Base-by-base conservation (phyloP, 2,113 vertebrate genomes). In the Melierax canorus region DNA sequence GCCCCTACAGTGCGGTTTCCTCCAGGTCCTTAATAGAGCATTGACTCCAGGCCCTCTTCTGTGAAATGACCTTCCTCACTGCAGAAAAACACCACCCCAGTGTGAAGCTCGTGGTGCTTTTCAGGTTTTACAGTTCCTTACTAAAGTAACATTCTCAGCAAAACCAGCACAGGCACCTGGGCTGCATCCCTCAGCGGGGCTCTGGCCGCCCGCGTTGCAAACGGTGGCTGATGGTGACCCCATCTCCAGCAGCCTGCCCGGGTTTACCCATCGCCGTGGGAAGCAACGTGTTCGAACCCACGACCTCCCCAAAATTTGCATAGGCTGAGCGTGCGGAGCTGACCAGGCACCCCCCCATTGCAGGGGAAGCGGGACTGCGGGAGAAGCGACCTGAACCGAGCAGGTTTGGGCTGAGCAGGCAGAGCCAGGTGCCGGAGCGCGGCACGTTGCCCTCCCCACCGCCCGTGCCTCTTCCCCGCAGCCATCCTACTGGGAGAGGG, bases 341-440 rank as follows among this genome's bases (percentile, higher is more conserved):
- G 38, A 30, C 36, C 36, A 34, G 39, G 34, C 9, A 11, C 15
- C 12, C 32, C 11, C 55, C 51, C 8, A 6, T 4, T 0, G 1
- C 29, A 46, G 62, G 83, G 21, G 8, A 6, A 45, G 45, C 0
- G 0, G 60, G 67, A 32, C 11, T 0, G 0, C 13, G 50, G n/a
- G 39, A 80, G 51, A 19, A 63, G 41, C 0, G 1, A 17, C 46
- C 20, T 1, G 2, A 67, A 36, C 6, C 0, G 0, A 32, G 67
- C 9, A n/a, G 48, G 16, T 41, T 34, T 64, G 48, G 55, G 63
- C 62, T 69, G 26, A 38, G 62, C 7, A 50, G 74, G 67, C 59
- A 39, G 60, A 56, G 69, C 39, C 2, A 20, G 19, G 20, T 15
- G 9, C 30, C 1, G 1, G 27, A 50, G 23, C 1, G 2, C 32